Conservation (phyloP, 2,888 invertebrate species). For the Drosophila anomalipes region DNA sequence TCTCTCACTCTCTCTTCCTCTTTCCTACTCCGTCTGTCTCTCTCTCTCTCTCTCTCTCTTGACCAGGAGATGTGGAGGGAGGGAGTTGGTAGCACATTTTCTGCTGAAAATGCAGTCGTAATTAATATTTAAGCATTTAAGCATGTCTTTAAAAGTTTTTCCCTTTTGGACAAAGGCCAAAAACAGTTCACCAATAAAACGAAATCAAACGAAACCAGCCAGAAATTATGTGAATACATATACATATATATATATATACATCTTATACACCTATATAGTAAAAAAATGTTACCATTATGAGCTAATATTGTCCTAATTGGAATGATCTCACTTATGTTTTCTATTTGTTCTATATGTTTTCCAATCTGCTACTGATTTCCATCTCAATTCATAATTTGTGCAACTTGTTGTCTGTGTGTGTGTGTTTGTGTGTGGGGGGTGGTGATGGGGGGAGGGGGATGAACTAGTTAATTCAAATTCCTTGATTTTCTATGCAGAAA, state of each 20-base stretch:
- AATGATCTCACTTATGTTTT: neutral
- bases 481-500: constrained; percentile 36
- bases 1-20: neutral
- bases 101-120: neutral
- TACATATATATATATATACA: neutral
- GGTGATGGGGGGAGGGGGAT: neutral
- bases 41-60: neutral
- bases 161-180: neutral
- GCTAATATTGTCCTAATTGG: neutral
- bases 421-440: neutral
- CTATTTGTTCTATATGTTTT: neutral
- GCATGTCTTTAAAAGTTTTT: neutral
- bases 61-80: neutral
- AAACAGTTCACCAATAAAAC: neutral
- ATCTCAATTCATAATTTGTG: neutral
- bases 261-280: neutral
- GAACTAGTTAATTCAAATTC: constrained; percentile 20
- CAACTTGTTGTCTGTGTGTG: neutral
- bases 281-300: neutral
- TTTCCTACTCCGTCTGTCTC: neutral
- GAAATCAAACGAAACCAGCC: neutral
- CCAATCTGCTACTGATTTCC: neutral
- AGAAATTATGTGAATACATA: neutral
- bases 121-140: neutral
- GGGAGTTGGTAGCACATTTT: neutral